Percentiles rank a stretch among this genome's conserved stretches.
Evolutionary conservation across 1,140 invertebrate genomes (phyloP).

Genomic region (Coenobita brevimanus): DNA sequence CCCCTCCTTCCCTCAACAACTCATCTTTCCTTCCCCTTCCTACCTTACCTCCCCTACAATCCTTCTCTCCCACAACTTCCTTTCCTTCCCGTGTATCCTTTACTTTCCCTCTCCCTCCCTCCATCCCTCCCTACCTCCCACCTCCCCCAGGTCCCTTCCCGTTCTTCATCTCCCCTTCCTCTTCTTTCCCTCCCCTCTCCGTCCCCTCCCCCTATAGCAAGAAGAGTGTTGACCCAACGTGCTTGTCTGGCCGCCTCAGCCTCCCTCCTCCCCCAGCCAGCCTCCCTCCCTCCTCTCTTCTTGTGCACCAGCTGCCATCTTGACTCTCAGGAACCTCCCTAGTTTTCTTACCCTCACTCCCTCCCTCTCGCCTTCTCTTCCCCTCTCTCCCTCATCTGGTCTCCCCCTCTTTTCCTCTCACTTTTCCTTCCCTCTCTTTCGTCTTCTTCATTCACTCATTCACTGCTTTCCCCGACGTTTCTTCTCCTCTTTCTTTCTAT

Average conservation of each 20-base stretch:
- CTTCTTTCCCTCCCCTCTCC: neutral
- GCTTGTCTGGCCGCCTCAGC: neutral
- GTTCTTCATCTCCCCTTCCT: neutral
- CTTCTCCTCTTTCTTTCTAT: too few species aligned
- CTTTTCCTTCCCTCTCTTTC: too few species aligned
- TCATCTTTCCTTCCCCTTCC: neutral
- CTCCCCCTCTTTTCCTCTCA: too few species aligned
- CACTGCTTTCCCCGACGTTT: neutral
- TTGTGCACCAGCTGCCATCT: neutral
- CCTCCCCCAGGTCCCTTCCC: neutral
- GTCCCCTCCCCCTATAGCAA: neutral
- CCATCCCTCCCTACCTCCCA: neutral
- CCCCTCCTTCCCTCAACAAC: neutral
- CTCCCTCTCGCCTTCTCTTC: neutral
- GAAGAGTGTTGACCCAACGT: neutral
- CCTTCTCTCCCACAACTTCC: neutral
- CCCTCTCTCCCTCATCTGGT: neutral
- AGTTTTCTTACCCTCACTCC: neutral
- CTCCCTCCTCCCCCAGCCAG: too few species aligned
- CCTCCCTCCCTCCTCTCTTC: constrained; percentile 8
- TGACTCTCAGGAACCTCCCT: neutral
- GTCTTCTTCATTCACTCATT: too few species aligned
- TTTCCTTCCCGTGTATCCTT: neutral
- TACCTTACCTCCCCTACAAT: neutral
- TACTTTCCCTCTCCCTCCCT: neutral